Evolutionary conservation across 53 echinoderm and acorn worm species (phyloP).

Genomic region (Zoroaster sp.): DNA sequence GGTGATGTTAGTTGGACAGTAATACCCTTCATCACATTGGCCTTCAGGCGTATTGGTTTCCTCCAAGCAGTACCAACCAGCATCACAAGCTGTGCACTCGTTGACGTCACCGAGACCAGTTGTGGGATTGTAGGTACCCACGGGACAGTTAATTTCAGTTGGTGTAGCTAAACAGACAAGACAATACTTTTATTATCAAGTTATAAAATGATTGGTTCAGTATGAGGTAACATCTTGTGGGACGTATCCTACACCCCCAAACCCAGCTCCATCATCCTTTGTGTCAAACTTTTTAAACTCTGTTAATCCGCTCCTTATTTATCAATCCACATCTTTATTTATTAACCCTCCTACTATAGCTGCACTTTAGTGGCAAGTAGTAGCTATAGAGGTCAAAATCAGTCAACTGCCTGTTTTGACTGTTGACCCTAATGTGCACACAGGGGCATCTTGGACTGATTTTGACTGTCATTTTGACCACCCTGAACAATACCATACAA

Average conservation of each 20-base stretch:
- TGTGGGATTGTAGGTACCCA: conserved; percentile 91
- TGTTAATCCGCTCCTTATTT: too few relatives aligned
- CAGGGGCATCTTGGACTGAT: too few relatives aligned
- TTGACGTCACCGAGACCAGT: conserved; percentile 84
- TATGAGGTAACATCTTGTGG: background rate
- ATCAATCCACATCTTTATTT: too few relatives aligned
- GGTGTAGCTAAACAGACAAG: conserved; percentile 69
- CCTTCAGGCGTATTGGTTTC: conserved; percentile 56
- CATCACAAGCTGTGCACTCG: conserved; percentile 77
- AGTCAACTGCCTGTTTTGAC: too few relatives aligned
- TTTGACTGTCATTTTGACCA: too few relatives aligned
- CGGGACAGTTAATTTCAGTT: conserved; percentile 88
- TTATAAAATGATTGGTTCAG: background rate
- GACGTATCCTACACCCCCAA: background rate
- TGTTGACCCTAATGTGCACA: too few relatives aligned
- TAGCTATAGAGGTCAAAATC: too few relatives aligned
- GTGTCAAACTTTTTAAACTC: too few relatives aligned
- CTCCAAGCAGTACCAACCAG: conserved; percentile 85
- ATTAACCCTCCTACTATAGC: too few relatives aligned
- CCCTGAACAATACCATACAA: too few relatives aligned
- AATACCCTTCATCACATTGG: conserved; percentile 68
- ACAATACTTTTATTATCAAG: background rate
- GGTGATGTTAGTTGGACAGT: conserved; percentile 90
- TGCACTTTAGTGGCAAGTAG: too few relatives aligned
- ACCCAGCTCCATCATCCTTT: too few relatives aligned